Evolutionary conservation across 2,113 vertebrate species (phyloP), one percentile per base, ranked within the genome.

Genomic region (Lathamus discolor): DNA sequence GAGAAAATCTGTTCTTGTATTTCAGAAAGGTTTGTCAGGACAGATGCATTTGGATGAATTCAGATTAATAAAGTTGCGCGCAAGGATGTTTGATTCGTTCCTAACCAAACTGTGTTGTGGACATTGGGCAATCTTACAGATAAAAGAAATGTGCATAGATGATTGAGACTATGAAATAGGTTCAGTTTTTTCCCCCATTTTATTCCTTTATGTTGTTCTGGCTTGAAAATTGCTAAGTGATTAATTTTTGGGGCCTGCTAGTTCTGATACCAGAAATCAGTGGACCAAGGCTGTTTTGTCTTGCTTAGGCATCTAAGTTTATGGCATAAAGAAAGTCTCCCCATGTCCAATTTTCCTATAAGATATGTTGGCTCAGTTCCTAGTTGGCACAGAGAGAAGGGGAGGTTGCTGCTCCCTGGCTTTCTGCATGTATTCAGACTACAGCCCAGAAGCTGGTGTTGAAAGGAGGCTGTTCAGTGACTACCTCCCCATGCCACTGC

Each of bases 31-130:
- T 77, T 76, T 80, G 41, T 77, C 2, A 1, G 28, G 70, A 22
- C 64, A 80, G 37, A 28, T 33, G n/a, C 27, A 15, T 68, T 89
- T 31, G 28, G 37, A 20, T 93, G 29, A 64, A 81, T 90, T 86
- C 25, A 35, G 17, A 52, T 24, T 18, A 16, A 76, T 20, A 29
- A 27, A 23, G 17, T 94, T 97, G 29, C 77, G 94, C 83, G 76
- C 93, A 89, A 97, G 91, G 91, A 63, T 64, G 62, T 90, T 94
- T 83, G 83, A 54, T 72, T 82, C 86, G 86, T 52, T 86, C 54
- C 24, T 35, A 79, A 35, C 37, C 76, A 69, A 63, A 20, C 87
- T 9, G 1, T 49, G 19, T 27, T 35, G 9, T 2, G 55, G 75
- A 29, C 17, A 1, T 2, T 14, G 51, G 25, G 49, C 12, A 24